Evolutionary conservation across 1,140 invertebrate species (phyloP).

Genomic region (Cecropterus lyciades): DNA sequence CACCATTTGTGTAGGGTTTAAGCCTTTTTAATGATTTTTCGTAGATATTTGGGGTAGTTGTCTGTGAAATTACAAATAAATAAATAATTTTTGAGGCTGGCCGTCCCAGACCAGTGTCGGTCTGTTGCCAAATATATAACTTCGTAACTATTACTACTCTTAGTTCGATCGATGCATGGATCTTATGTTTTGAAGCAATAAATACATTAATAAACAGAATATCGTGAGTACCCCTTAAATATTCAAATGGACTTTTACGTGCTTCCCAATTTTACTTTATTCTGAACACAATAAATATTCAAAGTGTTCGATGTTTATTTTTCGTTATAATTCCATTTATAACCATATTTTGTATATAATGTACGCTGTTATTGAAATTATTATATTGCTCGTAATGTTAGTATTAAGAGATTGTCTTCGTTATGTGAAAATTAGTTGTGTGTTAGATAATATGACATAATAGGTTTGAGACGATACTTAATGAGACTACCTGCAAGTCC

Average conservation of each 20-base stretch:
- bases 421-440: not conserved
- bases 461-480: not conserved
- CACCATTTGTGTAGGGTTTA: too few relatives aligned
- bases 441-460: not conserved
- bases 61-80: not conserved
- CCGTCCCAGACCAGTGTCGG: too few relatives aligned
- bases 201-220: too few relatives aligned
- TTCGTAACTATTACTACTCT: too few relatives aligned
- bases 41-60: not conserved
- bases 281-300: not conserved
- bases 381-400: not conserved
- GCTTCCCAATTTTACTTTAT: not conserved
- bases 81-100: not conserved
- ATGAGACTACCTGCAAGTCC: not conserved
- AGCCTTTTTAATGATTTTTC: too few relatives aligned
- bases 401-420: not conserved
- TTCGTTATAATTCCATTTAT: not conserved
- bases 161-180: too few relatives aligned
- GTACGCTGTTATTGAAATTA: not conserved
- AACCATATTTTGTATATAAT: conserved; percentile 1
- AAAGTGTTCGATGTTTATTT: not conserved
- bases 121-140: too few relatives aligned
- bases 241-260: too few relatives aligned
- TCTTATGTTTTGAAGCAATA: too few relatives aligned
- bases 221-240: too few relatives aligned